Percentiles rank a stretch among this genome's conserved stretches.
phyloP scores from a whole-genome alignment of 1,140 invertebrate species.

The Solen grandis region DNA sequence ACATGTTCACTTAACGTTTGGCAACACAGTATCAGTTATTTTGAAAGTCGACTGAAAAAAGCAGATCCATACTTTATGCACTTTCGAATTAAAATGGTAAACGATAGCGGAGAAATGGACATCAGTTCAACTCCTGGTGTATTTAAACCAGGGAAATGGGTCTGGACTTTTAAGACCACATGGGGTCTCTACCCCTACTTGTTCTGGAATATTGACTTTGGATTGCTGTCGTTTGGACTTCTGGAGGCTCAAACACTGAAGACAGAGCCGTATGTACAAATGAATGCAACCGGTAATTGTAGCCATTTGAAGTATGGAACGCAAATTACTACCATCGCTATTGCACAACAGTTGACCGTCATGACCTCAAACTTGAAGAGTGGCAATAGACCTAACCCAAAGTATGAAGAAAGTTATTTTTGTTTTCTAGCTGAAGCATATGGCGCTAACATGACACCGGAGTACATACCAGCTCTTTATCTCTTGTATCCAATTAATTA shows the following conservation, averaged over 20 bases:
- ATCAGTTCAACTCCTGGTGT: conserved; percentile 1
- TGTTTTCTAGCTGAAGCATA: conserved; percentile 14
- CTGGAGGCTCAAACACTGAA: conserved; percentile 3
- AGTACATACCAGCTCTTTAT: conserved; percentile 32
- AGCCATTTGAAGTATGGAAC: no score
- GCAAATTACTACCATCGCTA: no score
- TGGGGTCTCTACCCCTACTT: conserved; percentile 17
- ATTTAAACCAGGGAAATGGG: conserved; percentile 1
- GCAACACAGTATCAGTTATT: conserved; percentile 11
- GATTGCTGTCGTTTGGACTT: conserved; percentile 15
- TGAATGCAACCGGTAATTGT: neutral
- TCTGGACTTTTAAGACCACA: conserved; percentile 17
- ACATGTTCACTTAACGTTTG: no score
- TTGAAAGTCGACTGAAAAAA: conserved; percentile 1
- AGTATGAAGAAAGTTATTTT: conserved; percentile 20
- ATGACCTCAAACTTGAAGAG: neutral
- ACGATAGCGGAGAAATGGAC: neutral
- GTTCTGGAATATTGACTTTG: conserved; percentile 17
- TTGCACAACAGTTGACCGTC: no score
- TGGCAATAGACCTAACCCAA: neutral
- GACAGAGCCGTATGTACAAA: neutral
- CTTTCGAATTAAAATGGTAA: neutral
- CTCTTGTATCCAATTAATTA: conserved; percentile 7
- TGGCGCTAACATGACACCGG: neutral
- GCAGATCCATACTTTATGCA: no score